Conservation (phyloP, 35 echinoderm and acorn worm genomes). For the Heliocidaris tuberculata region DNA sequence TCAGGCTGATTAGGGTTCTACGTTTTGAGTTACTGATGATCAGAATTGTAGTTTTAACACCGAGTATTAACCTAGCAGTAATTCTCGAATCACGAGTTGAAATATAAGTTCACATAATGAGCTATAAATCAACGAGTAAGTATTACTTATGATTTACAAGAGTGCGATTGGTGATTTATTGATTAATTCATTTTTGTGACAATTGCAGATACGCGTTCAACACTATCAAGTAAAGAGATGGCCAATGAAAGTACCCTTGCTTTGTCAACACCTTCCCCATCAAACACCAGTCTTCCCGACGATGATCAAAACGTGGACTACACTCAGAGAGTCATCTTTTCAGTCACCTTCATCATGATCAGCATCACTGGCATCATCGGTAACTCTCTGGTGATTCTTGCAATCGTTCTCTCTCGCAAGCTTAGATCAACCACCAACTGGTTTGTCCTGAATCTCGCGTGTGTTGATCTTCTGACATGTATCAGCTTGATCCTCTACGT, state of each 20-base stretch:
- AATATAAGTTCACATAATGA: too few species aligned
- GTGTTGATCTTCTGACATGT: slow-evolving; percentile 65
- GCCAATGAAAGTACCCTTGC: neutral
- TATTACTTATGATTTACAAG: too few species aligned
- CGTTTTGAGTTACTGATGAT: too few species aligned
- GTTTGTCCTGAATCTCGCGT: slow-evolving; percentile 76
- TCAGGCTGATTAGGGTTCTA: too few species aligned
- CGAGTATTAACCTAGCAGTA: too few species aligned
- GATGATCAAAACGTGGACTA: neutral
- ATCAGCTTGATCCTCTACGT: slow-evolving; percentile 37
- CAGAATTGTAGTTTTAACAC: too few species aligned
- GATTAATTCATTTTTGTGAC: too few species aligned
- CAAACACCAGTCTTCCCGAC: neutral
- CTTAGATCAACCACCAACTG: slow-evolving; percentile 67
- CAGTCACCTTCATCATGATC: neutral
- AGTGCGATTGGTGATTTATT: too few species aligned
- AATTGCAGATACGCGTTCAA: too few species aligned
- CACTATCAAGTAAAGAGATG: neutral
- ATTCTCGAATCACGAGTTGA: too few species aligned
- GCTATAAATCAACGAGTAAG: too few species aligned
- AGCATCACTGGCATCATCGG: slow-evolving; percentile 58
- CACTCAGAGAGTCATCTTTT: neutral
- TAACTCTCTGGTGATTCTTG: slow-evolving; percentile 69
- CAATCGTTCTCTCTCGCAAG: slow-evolving; percentile 61
- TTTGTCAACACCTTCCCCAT: neutral